phyloP scores from a whole-genome alignment of 2,888 invertebrate species.

The Patella caerulea region DNA sequence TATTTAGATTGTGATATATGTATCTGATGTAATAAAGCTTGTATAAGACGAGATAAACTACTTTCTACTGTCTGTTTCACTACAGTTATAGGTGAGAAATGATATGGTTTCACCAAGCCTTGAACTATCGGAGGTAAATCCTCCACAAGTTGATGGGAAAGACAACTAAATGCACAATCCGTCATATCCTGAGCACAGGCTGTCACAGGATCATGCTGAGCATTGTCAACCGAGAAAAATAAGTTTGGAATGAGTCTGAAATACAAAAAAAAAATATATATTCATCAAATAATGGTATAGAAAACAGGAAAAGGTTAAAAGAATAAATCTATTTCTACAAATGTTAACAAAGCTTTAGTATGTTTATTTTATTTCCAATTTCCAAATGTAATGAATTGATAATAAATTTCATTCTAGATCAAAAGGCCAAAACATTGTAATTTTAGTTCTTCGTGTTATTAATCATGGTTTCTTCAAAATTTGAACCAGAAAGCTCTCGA shows the following conservation, averaged over 20 bases:
- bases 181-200: slow-evolving; percentile 73
- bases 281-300: neutral
- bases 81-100: slow-evolving; percentile 46
- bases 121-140: slow-evolving; percentile 73
- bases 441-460: no score
- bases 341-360: no score
- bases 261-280: slow-evolving; percentile 19
- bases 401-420: no score
- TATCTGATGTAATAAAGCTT: slow-evolving; percentile 74
- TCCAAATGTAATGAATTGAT: no score
- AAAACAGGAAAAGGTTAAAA: no score
- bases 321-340: no score
- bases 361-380: no score
- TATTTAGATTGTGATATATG: slow-evolving; percentile 79
- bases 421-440: no score
- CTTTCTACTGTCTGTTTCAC: slow-evolving; percentile 71
- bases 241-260: slow-evolving; percentile 69
- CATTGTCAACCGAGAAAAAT: slow-evolving; percentile 71
- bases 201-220: slow-evolving; percentile 75
- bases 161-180: slow-evolving; percentile 63
- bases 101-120: slow-evolving; percentile 73
- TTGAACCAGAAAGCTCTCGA: no score
- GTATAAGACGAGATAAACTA: slow-evolving; percentile 76
- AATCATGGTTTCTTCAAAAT: no score
- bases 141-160: slow-evolving; percentile 64